A percentile compares a stretch with the other conserved stretches of the same genome.
Conservation (phyloP, 2,113 vertebrate species). For the Dinomys branickii region DNA sequence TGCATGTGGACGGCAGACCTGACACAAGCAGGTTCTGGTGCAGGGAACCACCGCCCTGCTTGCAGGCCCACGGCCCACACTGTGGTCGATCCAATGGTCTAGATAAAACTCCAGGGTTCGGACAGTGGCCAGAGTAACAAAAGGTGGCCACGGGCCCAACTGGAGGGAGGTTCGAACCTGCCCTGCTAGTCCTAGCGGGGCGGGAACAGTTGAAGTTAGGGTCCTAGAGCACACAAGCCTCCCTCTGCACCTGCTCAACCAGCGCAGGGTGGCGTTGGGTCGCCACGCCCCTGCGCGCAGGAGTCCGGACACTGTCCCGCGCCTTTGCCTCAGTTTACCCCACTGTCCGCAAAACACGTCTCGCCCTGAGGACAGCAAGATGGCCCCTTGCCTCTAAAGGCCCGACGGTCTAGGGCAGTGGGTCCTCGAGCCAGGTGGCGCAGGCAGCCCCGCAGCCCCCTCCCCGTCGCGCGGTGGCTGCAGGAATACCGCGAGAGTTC, state of each 20-base stretch:
- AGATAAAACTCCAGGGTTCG: background rate
- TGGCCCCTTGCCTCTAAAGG: background rate
- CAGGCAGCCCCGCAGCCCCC: background rate
- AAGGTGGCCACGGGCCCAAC: background rate
- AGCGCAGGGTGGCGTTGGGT: no score
- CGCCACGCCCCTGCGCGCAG: background rate
- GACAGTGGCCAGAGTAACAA: background rate
- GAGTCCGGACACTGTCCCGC: background rate
- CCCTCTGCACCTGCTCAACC: background rate
- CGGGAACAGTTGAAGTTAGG: background rate
- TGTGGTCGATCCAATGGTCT: background rate
- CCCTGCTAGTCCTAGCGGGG: background rate
- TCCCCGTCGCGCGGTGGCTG: background rate
- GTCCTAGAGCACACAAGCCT: background rate
- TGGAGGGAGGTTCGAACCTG: no score
- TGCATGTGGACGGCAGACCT: background rate
- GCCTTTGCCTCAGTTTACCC: slow-evolving; percentile 66
- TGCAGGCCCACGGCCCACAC: background rate
- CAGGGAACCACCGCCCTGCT: background rate
- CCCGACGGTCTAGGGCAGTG: accelerated
- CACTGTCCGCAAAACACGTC: background rate
- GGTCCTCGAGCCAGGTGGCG: accelerated
- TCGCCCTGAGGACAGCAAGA: no score
- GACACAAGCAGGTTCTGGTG: background rate
- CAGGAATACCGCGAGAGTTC: slow-evolving; percentile 80